Evolutionary conservation across 2,113 vertebrate species (phyloP), one percentile per base, ranked within the genome.

Genomic region (Elaphurus davidianus): DNA sequence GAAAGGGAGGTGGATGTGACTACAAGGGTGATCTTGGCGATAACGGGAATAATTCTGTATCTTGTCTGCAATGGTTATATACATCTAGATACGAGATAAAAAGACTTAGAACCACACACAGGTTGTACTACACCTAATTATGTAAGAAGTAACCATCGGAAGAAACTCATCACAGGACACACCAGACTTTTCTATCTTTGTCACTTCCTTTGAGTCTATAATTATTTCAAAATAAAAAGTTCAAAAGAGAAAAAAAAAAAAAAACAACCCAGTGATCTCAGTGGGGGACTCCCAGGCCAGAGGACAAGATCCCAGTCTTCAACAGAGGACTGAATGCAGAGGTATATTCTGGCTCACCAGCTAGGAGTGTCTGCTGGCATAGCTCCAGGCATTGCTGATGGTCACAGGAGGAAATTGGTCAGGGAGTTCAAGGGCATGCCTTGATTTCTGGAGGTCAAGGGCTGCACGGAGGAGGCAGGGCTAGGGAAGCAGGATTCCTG

Each of bases 191-290:
- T 91, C 91, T 64, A 86, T 64, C 78, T 87, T 87, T 94, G 43
- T 36, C 60, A 62, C 55, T 95, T 96, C 78, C 78, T 52, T 30
- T 81, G 47, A 81, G 47, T 81, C 47, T 52, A 52, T 81, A 81
- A 50, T 52, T 81, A 81, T 81, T 33, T 52, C 6, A 82, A 93
- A 95, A 64, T 71, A 45, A 43, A 90, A 91, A n/a, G 78, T 81
- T 78, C 9, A 40, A 33, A n/a, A n/a, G 81, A n/a, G 50, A 36
- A 59, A 54, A 25, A 76, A 67, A 17, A 84, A 9, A 14, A 30
- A 9, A 11, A 60, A 36, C n/a, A 83, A 23, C 11, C 21, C 40
- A 71, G 52, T 5, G 5, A 54, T 95, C 85, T 67, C 25, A 87
- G 5, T 67, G 28, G 30, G 25, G 12, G 23, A 30, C 81, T 79